phyloP scores from a whole-genome alignment of 2,888 invertebrate species.

The Stenolophus ochropezus region DNA sequence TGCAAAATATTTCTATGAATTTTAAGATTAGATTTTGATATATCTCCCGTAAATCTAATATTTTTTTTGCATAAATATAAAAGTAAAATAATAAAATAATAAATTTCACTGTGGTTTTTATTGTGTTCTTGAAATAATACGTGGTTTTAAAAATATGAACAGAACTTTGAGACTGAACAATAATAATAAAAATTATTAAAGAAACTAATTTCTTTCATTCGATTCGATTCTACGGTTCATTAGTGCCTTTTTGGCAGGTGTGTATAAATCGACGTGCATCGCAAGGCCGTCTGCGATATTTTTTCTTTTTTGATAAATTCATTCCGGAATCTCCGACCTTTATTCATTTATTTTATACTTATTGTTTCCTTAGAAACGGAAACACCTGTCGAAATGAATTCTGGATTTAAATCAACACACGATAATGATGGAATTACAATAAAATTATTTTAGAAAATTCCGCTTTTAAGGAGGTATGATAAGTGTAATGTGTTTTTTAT shows the following conservation, averaged over 20 bases:
- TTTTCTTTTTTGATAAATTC: conserved; percentile 50
- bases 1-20: not conserved
- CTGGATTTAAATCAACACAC: conserved; percentile 33
- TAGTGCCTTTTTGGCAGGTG: conserved; percentile 44
- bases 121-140: too few relatives aligned
- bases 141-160: not conserved
- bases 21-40: not conserved
- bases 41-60: not conserved
- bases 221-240: conserved; percentile 33
- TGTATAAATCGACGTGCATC: conserved; percentile 30
- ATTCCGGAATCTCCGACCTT: conserved; percentile 50
- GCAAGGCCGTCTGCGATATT: conserved; percentile 48
- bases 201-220: conserved; percentile 11
- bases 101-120: too few relatives aligned
- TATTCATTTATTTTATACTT: conserved; percentile 23
- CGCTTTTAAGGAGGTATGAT: not conserved
- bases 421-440: conserved; percentile 24
- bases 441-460: conserved; percentile 20
- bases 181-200: conserved; percentile 14
- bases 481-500: not conserved
- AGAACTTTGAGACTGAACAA: not conserved
- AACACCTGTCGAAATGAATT: conserved; percentile 27
- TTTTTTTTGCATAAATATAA: too few relatives aligned
- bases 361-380: conserved; percentile 48
- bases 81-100: too few relatives aligned